A percentile compares a stretch with the other conserved stretches of the same genome.
Evolutionary conservation across 2,888 invertebrate species (phyloP).

Genomic region (Vesta saturnalis): DNA sequence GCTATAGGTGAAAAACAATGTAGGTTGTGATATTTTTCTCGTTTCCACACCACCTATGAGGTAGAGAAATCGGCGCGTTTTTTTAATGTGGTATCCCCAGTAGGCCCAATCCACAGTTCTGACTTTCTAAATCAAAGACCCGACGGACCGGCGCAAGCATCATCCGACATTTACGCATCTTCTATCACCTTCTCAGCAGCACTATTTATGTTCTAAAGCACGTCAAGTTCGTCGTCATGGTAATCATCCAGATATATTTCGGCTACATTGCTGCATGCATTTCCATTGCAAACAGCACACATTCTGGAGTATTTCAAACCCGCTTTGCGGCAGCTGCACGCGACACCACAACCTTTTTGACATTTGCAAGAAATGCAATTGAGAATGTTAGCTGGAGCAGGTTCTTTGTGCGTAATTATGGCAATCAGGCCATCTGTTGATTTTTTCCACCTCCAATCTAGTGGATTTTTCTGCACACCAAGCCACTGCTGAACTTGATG

Average conservation of each 20-base stretch:
- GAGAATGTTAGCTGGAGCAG: conserved; percentile 2
- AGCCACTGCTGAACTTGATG: no score
- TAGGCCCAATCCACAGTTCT: conserved; percentile 2
- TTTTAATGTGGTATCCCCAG: no score
- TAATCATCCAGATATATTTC: conserved; percentile 4
- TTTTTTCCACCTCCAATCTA: background rate
- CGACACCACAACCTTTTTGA: conserved; percentile 3
- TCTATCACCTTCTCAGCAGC: background rate
- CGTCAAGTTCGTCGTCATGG: conserved; percentile 2
- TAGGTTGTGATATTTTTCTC: background rate
- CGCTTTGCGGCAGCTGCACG: background rate
- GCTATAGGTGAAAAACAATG: conserved; percentile 6
- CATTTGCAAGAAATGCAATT: conserved; percentile 10
- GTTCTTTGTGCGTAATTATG: conserved; percentile 1
- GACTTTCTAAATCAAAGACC: conserved; percentile 1
- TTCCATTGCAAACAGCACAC: no score
- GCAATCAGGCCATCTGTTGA: background rate
- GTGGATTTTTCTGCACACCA: no score
- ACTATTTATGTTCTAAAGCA: conserved; percentile 9
- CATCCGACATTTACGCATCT: background rate
- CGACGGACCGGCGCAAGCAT: background rate
- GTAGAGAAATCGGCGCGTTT: background rate
- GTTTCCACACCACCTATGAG: background rate
- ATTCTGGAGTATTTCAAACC: no score
- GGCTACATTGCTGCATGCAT: conserved; percentile 4